Base-by-base conservation (phyloP, 1,140 invertebrate species). In the Scaptomyza hsui region DNA sequence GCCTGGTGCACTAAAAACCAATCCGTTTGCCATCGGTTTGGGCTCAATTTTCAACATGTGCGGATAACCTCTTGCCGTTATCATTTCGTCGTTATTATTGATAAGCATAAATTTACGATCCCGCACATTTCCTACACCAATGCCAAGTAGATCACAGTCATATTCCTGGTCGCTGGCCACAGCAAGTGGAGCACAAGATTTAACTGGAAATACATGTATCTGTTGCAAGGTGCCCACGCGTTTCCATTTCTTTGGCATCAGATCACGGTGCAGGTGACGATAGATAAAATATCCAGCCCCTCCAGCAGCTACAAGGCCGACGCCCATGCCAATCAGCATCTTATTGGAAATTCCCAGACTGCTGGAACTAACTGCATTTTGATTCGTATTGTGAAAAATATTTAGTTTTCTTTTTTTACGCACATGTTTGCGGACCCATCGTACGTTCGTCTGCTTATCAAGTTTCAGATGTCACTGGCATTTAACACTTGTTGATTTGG, bases 31-130 rank as follows among this genome's bases (percentile, higher is more conserved):
- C 0, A 85, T 72, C 29, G 92, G 48, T 45, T 79, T 92, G 1
- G 93, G 92, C 4, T 78, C 78, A 26, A 94, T 93, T 78, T 91
- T 86, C 3, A 93, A 81, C 93, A 94, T 93, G 55, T 90, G 92
- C 0, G 93, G 93, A 57, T 91, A 82, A 26, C 92, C 91, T 59
- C 93, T 89, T 0, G 85, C 93, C 1, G 93, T 93, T 5, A 93
- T 74, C 74, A 93, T 93, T 65, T 92, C 89, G 0, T 92, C 92
- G 6, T 92, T 77, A 1, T 92, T 73, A 63, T 93, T 92, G 12
- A 93, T 90, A 3, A 94, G 77, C 93, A 94, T 92, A 4, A 94
- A 72, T 1, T 90, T 92, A 2, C 93, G 91, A 75, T 94, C 93
- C 2, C 92, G 72, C 5, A 93, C 53, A 1, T 91, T 92, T 3